phyloP scores from a whole-genome alignment of 2,888 invertebrate species.

The Patella depressa region DNA sequence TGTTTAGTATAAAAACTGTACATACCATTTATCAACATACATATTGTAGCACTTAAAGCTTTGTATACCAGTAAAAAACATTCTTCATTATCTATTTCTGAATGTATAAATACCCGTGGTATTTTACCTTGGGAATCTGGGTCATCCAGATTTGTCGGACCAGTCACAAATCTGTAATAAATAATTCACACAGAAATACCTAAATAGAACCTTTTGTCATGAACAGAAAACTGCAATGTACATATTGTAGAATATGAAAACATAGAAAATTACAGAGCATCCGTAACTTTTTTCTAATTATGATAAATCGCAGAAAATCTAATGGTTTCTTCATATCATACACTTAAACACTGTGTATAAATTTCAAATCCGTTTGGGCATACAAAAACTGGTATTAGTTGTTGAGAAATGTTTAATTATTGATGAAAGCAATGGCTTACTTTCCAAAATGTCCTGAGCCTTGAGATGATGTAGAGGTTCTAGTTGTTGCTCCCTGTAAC shows the following conservation, averaged over 20 bases:
- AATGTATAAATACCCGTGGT: slow-evolving; percentile 80
- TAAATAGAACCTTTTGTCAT: no score
- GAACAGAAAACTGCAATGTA: no score
- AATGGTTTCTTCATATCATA: no score
- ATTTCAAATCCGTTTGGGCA: no score
- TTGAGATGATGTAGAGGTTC: slow-evolving; percentile 22
- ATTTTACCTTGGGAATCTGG: slow-evolving; percentile 76
- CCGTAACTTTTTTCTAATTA: no score
- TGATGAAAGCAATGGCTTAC: slow-evolving; percentile 21
- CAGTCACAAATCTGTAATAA: slow-evolving; percentile 78
- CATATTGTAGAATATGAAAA: no score
- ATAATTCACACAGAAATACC: not conserved
- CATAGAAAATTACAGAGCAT: no score
- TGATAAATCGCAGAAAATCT: no score
- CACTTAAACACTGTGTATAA: no score
- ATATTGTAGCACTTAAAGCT: slow-evolving; percentile 87
- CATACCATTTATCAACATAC: slow-evolving; percentile 86
- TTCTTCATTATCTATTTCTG: slow-evolving; percentile 74
- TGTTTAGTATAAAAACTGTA: not conserved
- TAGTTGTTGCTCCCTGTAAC: slow-evolving; percentile 68
- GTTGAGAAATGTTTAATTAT: no score
- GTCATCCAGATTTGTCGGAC: slow-evolving; percentile 77
- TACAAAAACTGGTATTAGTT: no score
- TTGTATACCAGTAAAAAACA: slow-evolving; percentile 88
- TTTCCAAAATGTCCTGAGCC: slow-evolving; percentile 36